Percentiles rank a stretch among this genome's conserved stretches.
These are phyloP conservation scores for Coranthus polyacanthus DNA, from an alignment of 2,797 vertebrate genomes.

Conservation along the genomic window DNA sequence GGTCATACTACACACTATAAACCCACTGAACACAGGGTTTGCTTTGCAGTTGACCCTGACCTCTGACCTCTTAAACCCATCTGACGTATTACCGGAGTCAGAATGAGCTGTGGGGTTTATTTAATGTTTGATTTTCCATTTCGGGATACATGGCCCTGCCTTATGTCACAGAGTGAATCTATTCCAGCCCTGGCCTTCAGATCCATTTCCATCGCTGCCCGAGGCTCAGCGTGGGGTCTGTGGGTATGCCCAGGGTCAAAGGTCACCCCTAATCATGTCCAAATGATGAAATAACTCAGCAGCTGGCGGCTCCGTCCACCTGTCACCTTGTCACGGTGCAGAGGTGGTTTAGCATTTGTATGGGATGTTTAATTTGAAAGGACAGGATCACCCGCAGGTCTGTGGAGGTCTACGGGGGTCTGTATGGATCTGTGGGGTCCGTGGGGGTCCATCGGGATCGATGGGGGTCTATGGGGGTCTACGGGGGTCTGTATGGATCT, in stretches of 20 bases:
- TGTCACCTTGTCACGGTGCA: constrained; percentile 32
- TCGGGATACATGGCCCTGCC: not conserved
- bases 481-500: too few species aligned
- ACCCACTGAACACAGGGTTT: not conserved
- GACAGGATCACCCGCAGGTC: constrained; percentile 12
- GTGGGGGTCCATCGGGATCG: too few species aligned
- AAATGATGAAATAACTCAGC: constrained; percentile 52
- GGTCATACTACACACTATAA: too few species aligned
- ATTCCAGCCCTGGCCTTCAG: constrained; percentile 26
- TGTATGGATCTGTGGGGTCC: too few species aligned
- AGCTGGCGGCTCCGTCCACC: constrained; percentile 24
- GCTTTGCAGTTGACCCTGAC: constrained; percentile 28
- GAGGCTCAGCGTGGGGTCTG: constrained; percentile 3
- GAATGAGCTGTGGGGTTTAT: not conserved
- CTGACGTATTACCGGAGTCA: not conserved
- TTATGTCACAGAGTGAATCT: constrained; percentile 13
- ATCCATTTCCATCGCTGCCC: not conserved
- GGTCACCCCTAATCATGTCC: constrained; percentile 50
- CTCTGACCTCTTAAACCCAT: constrained; percentile 8
- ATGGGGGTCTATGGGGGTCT: too few species aligned
- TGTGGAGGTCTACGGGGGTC: too few species aligned
- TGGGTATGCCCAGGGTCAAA: constrained; percentile 48
- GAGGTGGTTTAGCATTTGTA: constrained; percentile 63
- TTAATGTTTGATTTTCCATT: constrained; percentile 1
- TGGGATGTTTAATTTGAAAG: constrained; percentile 60